These are phyloP conservation scores for Pteria penguin DNA, from an alignment of 2,888 invertebrate genomes.

Conservation along the genomic window DNA sequence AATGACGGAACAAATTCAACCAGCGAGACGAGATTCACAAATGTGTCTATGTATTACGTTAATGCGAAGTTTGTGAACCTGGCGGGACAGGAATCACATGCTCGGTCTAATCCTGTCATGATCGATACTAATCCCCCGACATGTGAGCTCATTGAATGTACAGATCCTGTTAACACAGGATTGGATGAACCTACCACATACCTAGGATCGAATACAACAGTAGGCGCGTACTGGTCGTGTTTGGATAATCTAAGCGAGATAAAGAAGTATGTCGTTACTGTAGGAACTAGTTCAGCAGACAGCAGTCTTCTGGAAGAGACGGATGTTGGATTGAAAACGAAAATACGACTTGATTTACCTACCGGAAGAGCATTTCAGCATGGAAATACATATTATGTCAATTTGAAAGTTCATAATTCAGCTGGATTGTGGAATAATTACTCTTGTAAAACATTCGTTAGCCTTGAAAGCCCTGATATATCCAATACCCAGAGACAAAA, in stretches of 20 bases:
- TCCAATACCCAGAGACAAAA: not conserved
- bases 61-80: slow-evolving; percentile 54
- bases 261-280: slow-evolving; percentile 28
- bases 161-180: slow-evolving; percentile 56
- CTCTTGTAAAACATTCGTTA: slow-evolving; percentile 34
- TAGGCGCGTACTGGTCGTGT: slow-evolving; percentile 33
- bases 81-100: slow-evolving; percentile 50
- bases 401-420: slow-evolving; percentile 51
- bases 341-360: slow-evolving; percentile 3
- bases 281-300: slow-evolving; percentile 35
- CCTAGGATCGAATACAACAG: not conserved
- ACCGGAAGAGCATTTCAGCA: slow-evolving; percentile 13
- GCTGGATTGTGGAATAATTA: slow-evolving; percentile 33
- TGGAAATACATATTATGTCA: slow-evolving; percentile 48
- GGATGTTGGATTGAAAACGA: slow-evolving; percentile 34
- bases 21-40: not conserved
- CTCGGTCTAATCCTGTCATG: slow-evolving; percentile 53
- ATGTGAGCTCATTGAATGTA: slow-evolving; percentile 53
- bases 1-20: not conserved
- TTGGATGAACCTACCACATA: slow-evolving; percentile 36
- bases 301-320: not conserved
- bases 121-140: slow-evolving; percentile 58
- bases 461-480: slow-evolving; percentile 24
- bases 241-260: slow-evolving; percentile 25
- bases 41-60: slow-evolving; percentile 51